Evolutionary conservation across 2,888 invertebrate species (phyloP).

Genomic region (Eucera pruinosa): DNA sequence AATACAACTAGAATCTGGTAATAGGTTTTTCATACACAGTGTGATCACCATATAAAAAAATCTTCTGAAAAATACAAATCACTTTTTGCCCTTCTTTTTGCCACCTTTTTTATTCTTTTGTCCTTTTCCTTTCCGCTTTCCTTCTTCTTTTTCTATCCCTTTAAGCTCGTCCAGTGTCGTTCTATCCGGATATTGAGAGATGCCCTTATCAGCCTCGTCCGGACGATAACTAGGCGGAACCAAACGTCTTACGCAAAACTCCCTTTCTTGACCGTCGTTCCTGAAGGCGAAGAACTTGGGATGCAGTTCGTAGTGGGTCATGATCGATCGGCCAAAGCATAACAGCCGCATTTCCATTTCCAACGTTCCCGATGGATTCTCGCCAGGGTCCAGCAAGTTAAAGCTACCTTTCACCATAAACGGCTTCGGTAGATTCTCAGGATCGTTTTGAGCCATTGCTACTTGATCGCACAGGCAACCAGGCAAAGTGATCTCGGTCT

Average conservation of each 20-base stretch:
- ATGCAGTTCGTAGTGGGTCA: slow-evolving; percentile 75
- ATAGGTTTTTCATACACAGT: slow-evolving; percentile 5
- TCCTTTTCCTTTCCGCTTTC: slow-evolving; percentile 6
- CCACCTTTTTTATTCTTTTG: neutral
- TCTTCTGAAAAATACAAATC: neutral
- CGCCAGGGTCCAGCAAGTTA: slow-evolving; percentile 77
- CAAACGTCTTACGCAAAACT: slow-evolving; percentile 73
- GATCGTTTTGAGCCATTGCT: slow-evolving; percentile 79
- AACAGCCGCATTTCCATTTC: slow-evolving; percentile 74
- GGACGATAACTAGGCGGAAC: slow-evolving; percentile 45
- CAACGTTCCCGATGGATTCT: slow-evolving; percentile 77
- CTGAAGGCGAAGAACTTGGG: slow-evolving; percentile 73
- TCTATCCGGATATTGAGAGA: slow-evolving; percentile 43
- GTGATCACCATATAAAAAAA: neutral
- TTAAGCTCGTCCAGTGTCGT: slow-evolving; percentile 44
- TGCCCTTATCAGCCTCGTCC: slow-evolving; percentile 42
- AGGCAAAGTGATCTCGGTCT: slow-evolving; percentile 74
- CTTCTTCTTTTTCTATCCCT: slow-evolving; percentile 39
- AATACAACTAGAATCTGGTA: slow-evolving; percentile 34
- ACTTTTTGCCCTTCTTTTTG: slow-evolving; percentile 10
- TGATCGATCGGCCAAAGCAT: slow-evolving; percentile 76
- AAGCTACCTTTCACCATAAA: slow-evolving; percentile 74
- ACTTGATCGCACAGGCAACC: slow-evolving; percentile 82
- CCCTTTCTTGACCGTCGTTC: slow-evolving; percentile 69
- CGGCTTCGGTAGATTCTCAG: slow-evolving; percentile 76